Evolutionary conservation across 2,797 vertebrate species (phyloP).

Genomic region (Mallotus villosus): DNA sequence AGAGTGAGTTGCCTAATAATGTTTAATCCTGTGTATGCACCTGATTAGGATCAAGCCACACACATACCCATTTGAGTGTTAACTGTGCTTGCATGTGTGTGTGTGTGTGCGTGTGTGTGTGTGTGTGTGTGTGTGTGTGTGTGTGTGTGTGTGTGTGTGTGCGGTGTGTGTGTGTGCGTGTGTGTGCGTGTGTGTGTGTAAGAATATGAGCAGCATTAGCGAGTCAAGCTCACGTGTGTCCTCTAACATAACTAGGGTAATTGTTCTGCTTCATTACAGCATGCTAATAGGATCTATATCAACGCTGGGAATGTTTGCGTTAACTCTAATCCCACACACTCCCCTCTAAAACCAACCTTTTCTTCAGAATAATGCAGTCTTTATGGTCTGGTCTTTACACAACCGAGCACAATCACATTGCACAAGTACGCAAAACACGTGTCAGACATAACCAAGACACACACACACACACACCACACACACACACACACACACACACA

Average conservation of each 20-base stretch:
- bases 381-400: no score
- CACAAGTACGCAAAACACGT: conserved; percentile 1
- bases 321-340: conserved; percentile 22
- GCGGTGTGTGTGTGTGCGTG: background rate
- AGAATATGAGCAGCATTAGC: conserved; percentile 42
- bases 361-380: background rate
- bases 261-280: conserved; percentile 54
- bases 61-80: background rate
- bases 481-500: no score
- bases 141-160: background rate
- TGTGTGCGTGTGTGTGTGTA: background rate
- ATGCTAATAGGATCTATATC: conserved; percentile 56
- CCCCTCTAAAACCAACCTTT: background rate
- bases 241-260: conserved; percentile 58
- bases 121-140: background rate
- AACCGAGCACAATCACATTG: no score
- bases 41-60: background rate
- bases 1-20: background rate
- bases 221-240: conserved; percentile 51
- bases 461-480: no score
- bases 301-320: conserved; percentile 57
- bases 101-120: background rate
- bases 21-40: no score
- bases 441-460: background rate
- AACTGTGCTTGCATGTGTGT: background rate